Base-by-base conservation (phyloP, 2,888 invertebrate species). In the Hololepta plana region DNA sequence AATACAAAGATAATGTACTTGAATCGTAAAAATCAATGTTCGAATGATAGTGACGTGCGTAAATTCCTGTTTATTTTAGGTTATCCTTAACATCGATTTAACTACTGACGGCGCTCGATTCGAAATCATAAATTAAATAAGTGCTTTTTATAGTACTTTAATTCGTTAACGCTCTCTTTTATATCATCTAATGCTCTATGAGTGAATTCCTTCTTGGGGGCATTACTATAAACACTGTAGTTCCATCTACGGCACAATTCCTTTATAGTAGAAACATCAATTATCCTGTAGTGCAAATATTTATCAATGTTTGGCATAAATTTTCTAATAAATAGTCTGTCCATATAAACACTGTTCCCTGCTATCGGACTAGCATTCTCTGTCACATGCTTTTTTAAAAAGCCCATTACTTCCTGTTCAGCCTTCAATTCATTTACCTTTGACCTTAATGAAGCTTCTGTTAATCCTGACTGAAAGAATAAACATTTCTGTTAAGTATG, bases 251-350 rank as follows among this genome's bases (percentile, higher is more conserved):
- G 65, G 7, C 64, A 68, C 27, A 95, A 49, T 53, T 93, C 91
- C 49, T 91, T 93, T 10, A 96, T 55, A 0, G 82, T 69, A 16
- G 82, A 84, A 2, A 93, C 90, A 60, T 96, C 96, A 34, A 98
- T 72, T 22, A 87, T 75, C 40, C 95, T 67, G 52, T 95, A 91
- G 49, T 95, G 90, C 36, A 95, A 56, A 48, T 87, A 81, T 2
- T 66, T 47, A 44, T 77, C 49, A 4, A 95, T 54, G 21, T 38
- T 58, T 1, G 88, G 90, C 82, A 93, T 85, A 45, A 77, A 72
- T 53, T 79, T 77, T 7, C 52, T 46, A 12, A 96, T 46, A 53
- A 95, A 96, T 26, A 74, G 37, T 34, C 81, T 62, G 49, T 96
- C 95, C 65, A 77, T 72, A 41, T 84, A 80, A 3, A 93, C 66